These are phyloP conservation scores for Calidris pugnax DNA, from an alignment of 2,113 vertebrate genomes.

Conservation along the genomic window DNA sequence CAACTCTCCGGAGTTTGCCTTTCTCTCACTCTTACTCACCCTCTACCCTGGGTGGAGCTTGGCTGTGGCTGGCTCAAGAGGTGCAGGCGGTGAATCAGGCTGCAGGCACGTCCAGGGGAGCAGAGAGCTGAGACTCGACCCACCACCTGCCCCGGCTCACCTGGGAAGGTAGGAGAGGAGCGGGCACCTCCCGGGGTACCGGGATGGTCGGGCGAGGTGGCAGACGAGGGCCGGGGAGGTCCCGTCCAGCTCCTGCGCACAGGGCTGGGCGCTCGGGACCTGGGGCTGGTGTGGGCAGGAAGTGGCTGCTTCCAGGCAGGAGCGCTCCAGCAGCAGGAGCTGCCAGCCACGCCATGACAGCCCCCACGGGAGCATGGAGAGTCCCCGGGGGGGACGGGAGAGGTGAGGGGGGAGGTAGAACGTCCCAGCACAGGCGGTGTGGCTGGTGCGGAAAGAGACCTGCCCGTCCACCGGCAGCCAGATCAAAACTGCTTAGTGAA, in stretches of 20 bases:
- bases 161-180: conserved; percentile 36
- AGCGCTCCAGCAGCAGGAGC: not conserved
- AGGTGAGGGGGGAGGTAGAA: not conserved
- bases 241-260: not conserved
- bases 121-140: not conserved
- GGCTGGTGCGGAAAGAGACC: not conserved
- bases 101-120: conserved; percentile 27
- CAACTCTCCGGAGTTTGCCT: conserved; percentile 47
- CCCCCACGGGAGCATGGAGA: not conserved
- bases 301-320: rapidly evolving
- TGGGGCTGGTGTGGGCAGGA: not conserved
- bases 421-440: not conserved
- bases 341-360: not conserved
- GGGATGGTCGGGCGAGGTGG: rapidly evolving
- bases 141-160: conserved; percentile 40
- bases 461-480: not conserved
- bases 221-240: not conserved
- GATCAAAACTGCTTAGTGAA: not conserved
- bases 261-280: not conserved
- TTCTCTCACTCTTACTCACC: conserved; percentile 65
- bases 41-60: conserved; percentile 66
- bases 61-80: not conserved
- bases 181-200: not conserved
- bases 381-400: not conserved
- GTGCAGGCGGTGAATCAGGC: conserved; percentile 51